Conservation (phyloP, 2,888 invertebrate species). For the Coelopa pilipes region DNA sequence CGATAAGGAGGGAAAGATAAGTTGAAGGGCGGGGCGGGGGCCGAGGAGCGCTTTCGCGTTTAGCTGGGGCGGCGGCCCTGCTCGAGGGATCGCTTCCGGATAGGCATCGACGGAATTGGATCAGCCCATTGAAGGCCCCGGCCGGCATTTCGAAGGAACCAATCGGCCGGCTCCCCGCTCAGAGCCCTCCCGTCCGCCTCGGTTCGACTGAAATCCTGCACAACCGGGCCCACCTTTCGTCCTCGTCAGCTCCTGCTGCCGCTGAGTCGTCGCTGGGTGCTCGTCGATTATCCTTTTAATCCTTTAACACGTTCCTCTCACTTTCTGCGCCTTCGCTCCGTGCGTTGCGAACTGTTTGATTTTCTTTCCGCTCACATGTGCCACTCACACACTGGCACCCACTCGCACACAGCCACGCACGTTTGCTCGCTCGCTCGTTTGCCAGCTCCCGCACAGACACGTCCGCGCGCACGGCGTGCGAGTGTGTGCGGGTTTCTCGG, state of each 20-base stretch:
- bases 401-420: conserved; percentile 19
- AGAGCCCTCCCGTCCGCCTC: neutral
- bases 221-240: neutral
- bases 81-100: too few species aligned
- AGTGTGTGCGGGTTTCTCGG: conserved; percentile 2
- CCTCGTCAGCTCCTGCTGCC: neutral
- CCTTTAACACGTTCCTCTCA: conserved; percentile 8
- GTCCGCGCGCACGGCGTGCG: conserved; percentile 8
- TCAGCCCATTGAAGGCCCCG: too few species aligned
- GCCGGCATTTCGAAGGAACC: too few species aligned
- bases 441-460: conserved; percentile 17
- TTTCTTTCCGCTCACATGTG: conserved; percentile 11
- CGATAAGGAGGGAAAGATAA: too few species aligned
- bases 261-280: neutral
- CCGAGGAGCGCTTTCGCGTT: too few species aligned
- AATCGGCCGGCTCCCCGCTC: neutral
- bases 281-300: conserved; percentile 20
- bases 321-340: neutral
- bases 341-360: conserved; percentile 6
- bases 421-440: conserved; percentile 20
- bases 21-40: too few species aligned
- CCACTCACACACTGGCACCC: conserved; percentile 17
- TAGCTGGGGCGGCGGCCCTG: too few species aligned
- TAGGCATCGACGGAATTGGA: too few species aligned
- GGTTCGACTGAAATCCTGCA: too few species aligned